These are phyloP conservation scores for Morpho achilles DNA, from an alignment of 2,888 invertebrate species.

Conservation along the genomic window DNA sequence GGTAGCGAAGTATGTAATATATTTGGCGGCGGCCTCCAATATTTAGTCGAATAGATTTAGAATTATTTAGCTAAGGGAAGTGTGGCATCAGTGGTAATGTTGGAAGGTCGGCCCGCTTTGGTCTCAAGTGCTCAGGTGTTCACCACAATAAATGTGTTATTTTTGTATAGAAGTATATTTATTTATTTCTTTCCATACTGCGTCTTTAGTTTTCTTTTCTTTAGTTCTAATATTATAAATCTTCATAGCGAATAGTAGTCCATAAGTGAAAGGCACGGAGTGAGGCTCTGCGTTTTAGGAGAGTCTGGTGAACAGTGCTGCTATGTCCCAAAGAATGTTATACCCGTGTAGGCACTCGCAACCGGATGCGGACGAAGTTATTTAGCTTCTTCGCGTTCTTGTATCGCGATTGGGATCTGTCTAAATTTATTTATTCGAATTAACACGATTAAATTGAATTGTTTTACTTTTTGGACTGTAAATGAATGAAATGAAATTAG, in stretches of 20 bases:
- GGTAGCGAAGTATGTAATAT: slow-evolving; percentile 30
- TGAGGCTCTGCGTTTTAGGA: slow-evolving; percentile 74
- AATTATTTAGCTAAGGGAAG: slow-evolving; percentile 29
- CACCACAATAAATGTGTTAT: slow-evolving; percentile 70
- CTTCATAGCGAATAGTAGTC: slow-evolving; percentile 65
- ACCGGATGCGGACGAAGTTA: slow-evolving; percentile 39
- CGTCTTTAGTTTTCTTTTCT: slow-evolving; percentile 52
- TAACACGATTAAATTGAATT: slow-evolving; percentile 22
- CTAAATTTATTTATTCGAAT: slow-evolving; percentile 23
- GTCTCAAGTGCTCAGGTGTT: slow-evolving; percentile 68
- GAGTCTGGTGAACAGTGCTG: slow-evolving; percentile 67
- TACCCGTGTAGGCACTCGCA: slow-evolving; percentile 52
- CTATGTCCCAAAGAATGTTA: slow-evolving; percentile 74
- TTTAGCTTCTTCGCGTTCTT: slow-evolving; percentile 25
- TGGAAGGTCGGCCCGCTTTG: slow-evolving; percentile 35
- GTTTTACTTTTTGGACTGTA: slow-evolving; percentile 27
- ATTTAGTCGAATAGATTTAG: slow-evolving; percentile 33
- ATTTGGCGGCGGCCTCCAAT: slow-evolving; percentile 32
- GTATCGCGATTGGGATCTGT: slow-evolving; percentile 19
- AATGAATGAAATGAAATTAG: slow-evolving; percentile 28
- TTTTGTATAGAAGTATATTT: slow-evolving; percentile 77
- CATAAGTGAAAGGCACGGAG: slow-evolving; percentile 63
- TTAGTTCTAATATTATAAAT: slow-evolving; percentile 47
- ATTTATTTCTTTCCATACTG: slow-evolving; percentile 66
- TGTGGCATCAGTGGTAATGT: slow-evolving; percentile 13